phyloP scores from a whole-genome alignment of 2,797 vertebrate genomes.

The Rhinella marina region DNA sequence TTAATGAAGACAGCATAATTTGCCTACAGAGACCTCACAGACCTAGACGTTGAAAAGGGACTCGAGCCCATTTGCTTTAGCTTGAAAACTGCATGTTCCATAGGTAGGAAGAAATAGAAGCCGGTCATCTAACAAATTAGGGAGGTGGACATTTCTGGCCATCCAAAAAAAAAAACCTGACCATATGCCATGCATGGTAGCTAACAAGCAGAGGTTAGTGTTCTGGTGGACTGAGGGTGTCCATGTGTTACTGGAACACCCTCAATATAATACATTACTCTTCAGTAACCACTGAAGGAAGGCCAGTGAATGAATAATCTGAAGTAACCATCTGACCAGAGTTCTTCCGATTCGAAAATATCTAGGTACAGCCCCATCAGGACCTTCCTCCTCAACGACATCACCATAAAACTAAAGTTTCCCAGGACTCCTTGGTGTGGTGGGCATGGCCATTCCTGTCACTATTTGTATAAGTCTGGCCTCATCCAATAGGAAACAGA shows the following conservation, averaged over 20 bases:
- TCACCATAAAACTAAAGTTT: neutral
- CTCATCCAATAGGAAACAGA: too few relatives aligned
- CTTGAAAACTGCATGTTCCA: neutral
- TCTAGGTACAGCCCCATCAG: too few relatives aligned
- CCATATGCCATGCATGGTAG: neutral
- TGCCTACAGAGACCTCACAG: conserved; percentile 3
- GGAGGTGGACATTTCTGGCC: neutral
- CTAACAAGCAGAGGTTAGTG: neutral
- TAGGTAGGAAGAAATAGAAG: neutral
- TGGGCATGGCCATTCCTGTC: neutral
- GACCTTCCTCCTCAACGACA: neutral
- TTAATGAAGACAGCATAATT: conserved; percentile 32
- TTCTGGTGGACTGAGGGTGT: neutral
- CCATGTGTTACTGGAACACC: neutral
- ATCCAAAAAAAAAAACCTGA: neutral
- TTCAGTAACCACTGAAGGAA: neutral
- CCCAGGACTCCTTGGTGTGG: neutral
- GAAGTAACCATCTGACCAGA: neutral
- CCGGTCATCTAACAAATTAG: neutral
- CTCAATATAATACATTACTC: neutral
- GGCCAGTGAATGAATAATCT: neutral
- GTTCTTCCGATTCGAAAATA: neutral
- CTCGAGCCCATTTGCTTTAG: neutral
- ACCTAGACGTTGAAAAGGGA: neutral
- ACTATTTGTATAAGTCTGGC: neutral